Evolutionary conservation across 2,888 invertebrate species (phyloP).

Genomic region (Apantesis nais): DNA sequence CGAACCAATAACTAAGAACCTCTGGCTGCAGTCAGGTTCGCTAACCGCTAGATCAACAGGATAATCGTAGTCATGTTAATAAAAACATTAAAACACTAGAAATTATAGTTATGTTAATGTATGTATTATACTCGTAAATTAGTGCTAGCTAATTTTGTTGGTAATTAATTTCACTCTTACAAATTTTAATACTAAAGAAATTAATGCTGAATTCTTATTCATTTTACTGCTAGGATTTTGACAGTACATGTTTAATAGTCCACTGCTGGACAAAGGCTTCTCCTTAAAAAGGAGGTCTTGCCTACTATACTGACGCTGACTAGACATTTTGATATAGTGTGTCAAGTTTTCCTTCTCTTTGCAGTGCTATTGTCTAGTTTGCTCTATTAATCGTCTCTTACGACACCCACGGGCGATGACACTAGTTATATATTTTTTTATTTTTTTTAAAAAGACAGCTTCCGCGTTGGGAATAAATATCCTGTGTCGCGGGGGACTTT

Average conservation of each 20-base stretch:
- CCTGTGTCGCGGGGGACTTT: no score
- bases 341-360: no score
- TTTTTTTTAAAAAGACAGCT: no score
- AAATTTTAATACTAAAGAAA: neutral
- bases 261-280: no score
- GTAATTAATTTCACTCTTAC: neutral
- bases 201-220: neutral
- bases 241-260: neutral
- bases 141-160: neutral
- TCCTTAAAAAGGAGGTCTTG: no score
- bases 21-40: neutral
- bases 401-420: no score
- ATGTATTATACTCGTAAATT: neutral
- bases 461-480: no score
- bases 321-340: no score
- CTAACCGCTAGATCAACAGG: neutral
- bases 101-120: neutral
- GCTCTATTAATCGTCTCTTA: no score
- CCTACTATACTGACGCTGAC: no score
- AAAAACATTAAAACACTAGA: neutral
- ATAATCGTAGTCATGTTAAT: neutral
- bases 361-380: no score
- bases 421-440: no score
- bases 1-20: neutral
- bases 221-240: neutral